phyloP scores from a whole-genome alignment of 2,113 vertebrate genomes.

The Caloenas nicobarica region DNA sequence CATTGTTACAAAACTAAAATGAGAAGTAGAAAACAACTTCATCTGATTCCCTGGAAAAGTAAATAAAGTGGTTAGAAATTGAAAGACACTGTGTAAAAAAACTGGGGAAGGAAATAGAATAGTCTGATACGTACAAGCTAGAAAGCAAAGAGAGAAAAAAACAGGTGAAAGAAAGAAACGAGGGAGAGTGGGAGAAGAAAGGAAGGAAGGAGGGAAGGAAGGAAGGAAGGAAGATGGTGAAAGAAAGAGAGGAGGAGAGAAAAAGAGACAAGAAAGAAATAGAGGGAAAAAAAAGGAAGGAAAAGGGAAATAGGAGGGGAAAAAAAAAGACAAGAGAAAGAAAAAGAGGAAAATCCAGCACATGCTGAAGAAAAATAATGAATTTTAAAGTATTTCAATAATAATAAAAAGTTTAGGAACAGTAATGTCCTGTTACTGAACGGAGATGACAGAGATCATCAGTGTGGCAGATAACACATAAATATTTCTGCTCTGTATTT shows the following conservation, averaged over 20 bases:
- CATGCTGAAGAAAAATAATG: not conserved
- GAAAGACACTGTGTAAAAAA: not conserved
- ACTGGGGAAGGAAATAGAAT: not conserved
- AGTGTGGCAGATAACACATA: not conserved
- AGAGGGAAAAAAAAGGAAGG: not conserved
- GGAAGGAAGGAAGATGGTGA: too few relatives aligned
- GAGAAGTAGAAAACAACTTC: fast-evolving
- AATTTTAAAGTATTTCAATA: not conserved
- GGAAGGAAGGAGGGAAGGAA: not conserved
- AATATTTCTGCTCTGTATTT: constrained; percentile 11
- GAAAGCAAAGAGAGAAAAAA: not conserved
- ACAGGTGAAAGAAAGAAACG: too few relatives aligned
- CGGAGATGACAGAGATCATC: not conserved
- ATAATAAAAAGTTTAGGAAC: not conserved
- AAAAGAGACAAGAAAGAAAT: not conserved
- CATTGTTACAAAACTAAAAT: not conserved
- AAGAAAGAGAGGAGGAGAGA: too few relatives aligned
- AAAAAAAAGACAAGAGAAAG: not conserved
- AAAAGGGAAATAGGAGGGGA: not conserved
- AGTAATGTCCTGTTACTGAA: not conserved
- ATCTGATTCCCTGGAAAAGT: not conserved
- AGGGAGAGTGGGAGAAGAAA: not conserved
- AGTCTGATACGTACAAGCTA: not conserved
- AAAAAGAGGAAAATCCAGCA: not conserved
- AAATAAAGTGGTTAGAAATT: not conserved